Evolutionary conservation across 2,888 invertebrate species (phyloP).

Genomic region (Phyllotreta cruciferae): DNA sequence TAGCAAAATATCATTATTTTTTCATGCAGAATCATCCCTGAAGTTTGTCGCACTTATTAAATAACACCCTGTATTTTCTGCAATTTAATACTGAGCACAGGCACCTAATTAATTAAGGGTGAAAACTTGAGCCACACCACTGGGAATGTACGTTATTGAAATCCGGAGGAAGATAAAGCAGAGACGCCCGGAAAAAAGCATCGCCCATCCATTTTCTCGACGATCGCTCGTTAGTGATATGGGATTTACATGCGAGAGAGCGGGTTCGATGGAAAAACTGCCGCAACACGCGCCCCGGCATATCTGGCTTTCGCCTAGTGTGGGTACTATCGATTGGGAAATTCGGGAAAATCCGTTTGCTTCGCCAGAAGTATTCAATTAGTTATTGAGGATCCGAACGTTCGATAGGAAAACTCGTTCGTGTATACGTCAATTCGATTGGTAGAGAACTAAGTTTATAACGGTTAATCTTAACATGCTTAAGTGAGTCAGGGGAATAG

Average conservation of each 20-base stretch:
- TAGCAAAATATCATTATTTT: too few species aligned
- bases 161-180: conserved; percentile 46
- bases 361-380: conserved; percentile 13
- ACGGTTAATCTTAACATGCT: too few species aligned
- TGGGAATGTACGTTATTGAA: conserved; percentile 45
- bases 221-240: conserved; percentile 33
- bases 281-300: conserved; percentile 3
- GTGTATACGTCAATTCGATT: not conserved
- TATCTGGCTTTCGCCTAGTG: conserved; percentile 10
- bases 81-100: too few species aligned
- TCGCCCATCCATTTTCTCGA: conserved; percentile 31
- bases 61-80: too few species aligned
- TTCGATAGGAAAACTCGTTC: conserved; percentile 7
- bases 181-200: conserved; percentile 22
- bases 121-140: conserved; percentile 5
- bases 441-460: too few species aligned
- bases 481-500: too few species aligned
- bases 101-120: too few species aligned
- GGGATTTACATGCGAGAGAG: conserved; percentile 17
- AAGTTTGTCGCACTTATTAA: too few species aligned
- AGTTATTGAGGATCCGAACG: conserved; percentile 2
- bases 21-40: too few species aligned
- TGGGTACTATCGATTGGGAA: conserved; percentile 6
- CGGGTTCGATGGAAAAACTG: conserved; percentile 1
- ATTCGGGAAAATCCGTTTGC: conserved; percentile 6